Percentiles rank a stretch among this genome's conserved stretches.
Conservation (phyloP, 2,797 vertebrate genomes). For the Artibeus lituratus region DNA sequence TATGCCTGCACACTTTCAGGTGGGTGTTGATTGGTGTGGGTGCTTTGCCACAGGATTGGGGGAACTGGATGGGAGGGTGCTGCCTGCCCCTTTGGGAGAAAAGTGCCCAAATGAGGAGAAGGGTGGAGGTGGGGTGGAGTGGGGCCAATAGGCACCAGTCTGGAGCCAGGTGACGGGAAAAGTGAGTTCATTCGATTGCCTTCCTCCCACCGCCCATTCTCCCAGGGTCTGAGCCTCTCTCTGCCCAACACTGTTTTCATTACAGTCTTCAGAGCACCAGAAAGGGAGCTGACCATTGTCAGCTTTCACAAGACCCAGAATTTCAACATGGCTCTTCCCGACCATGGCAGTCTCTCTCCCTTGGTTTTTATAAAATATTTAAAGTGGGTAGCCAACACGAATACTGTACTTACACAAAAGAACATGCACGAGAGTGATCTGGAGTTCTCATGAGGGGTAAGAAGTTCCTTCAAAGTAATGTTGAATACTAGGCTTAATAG, state of each 20-base stretch:
- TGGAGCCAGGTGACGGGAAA: not conserved
- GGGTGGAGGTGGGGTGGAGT: not conserved
- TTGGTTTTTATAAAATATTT: not conserved
- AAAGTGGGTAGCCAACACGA: not conserved
- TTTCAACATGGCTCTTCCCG: not conserved
- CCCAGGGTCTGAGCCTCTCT: not conserved
- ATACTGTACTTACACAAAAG: not conserved
- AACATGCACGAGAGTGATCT: not conserved
- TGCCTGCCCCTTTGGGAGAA: accelerated
- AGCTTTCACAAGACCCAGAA: not conserved
- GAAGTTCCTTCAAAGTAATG: not conserved
- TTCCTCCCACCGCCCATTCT: not conserved
- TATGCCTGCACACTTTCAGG: not conserved
- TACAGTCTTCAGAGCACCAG: not conserved
- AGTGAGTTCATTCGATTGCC: not conserved
- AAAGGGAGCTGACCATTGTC: not conserved
- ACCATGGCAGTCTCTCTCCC: not conserved
- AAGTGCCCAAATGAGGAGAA: not conserved
- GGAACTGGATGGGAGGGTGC: not conserved
- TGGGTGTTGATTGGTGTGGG: not conserved
- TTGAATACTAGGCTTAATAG: no score
- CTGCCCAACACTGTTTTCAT: not conserved
- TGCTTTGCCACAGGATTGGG: not conserved
- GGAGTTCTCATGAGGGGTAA: not conserved
- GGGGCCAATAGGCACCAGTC: not conserved